Conservation (phyloP, 2,888 invertebrate genomes). For the Pimpla rufipes region DNA sequence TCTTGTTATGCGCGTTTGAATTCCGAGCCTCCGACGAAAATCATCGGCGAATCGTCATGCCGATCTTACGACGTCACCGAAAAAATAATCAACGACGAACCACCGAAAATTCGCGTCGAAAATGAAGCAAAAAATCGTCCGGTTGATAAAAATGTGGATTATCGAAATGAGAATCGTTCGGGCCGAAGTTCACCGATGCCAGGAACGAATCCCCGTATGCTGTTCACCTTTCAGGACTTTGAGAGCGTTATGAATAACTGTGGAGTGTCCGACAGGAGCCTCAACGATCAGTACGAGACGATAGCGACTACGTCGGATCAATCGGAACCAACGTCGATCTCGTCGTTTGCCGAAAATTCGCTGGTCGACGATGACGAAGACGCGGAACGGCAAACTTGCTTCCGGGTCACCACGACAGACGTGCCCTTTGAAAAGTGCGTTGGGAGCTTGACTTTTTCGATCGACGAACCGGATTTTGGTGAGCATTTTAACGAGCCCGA, state of each 20-base stretch:
- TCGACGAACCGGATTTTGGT: slow-evolving; percentile 51
- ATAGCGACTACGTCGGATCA: slow-evolving; percentile 31
- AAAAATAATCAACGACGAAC: neutral
- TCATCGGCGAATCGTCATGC: slow-evolving; percentile 17
- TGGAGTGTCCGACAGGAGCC: slow-evolving; percentile 43
- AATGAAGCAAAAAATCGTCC: neutral
- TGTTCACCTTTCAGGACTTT: slow-evolving; percentile 82
- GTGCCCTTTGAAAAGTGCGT: slow-evolving; percentile 81
- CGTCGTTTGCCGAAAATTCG: slow-evolving; percentile 61
- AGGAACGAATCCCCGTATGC: slow-evolving; percentile 76
- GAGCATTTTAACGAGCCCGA: slow-evolving; percentile 58
- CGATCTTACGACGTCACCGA: slow-evolving; percentile 34
- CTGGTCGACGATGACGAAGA: slow-evolving; percentile 60
- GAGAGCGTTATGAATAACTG: slow-evolving; percentile 78
- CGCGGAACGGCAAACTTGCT: slow-evolving; percentile 74
- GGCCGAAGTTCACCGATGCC: slow-evolving; percentile 64
- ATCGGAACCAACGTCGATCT: slow-evolving; percentile 12
- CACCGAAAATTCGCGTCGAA: neutral
- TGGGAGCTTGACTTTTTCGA: slow-evolving; percentile 73
- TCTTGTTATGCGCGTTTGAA: neutral
- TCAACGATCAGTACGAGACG: slow-evolving; percentile 45
- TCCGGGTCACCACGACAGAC: slow-evolving; percentile 81
- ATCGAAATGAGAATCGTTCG: slow-evolving; percentile 54
- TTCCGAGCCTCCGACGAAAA: slow-evolving; percentile 10
- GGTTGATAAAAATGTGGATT: slow-evolving; percentile 12